A percentile compares a stretch with the other conserved stretches of the same genome.
phyloP scores from a whole-genome alignment of 1,140 invertebrate species.

The Lycorma delicatula region DNA sequence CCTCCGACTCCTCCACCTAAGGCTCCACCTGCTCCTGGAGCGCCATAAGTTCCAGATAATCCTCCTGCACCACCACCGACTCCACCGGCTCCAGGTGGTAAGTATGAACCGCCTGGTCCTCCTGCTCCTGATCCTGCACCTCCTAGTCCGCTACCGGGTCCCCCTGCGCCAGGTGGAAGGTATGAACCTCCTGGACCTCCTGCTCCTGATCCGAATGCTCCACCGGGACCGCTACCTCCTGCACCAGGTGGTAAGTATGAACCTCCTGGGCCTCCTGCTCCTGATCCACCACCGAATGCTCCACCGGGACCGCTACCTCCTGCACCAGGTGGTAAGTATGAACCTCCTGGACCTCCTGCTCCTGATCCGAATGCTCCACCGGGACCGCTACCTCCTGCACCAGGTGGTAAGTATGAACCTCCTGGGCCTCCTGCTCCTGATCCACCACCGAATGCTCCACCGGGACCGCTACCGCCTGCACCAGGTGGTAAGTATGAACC shows the following conservation, averaged over 20 bases:
- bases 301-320: neutral
- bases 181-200: neutral
- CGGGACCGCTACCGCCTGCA: neutral
- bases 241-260: slow-evolving; percentile 1
- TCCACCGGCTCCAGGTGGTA: neutral
- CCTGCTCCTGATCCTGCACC: neutral
- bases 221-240: neutral
- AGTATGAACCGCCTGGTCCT: neutral
- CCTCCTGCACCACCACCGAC: neutral
- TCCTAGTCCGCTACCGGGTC: neutral
- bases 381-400: neutral
- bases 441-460: neutral
- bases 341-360: neutral
- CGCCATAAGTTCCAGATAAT: neutral
- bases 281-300: slow-evolving; percentile 4
- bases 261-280: slow-evolving; percentile 2
- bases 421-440: slow-evolving; percentile 1
- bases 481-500: neutral
- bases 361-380: neutral
- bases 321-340: neutral
- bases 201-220: neutral
- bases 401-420: neutral
- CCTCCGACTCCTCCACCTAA: neutral
- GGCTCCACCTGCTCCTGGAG: neutral
- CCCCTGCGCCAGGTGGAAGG: neutral